Conservation (phyloP, 2,113 vertebrate species). For the Callaeas wilsoni region DNA sequence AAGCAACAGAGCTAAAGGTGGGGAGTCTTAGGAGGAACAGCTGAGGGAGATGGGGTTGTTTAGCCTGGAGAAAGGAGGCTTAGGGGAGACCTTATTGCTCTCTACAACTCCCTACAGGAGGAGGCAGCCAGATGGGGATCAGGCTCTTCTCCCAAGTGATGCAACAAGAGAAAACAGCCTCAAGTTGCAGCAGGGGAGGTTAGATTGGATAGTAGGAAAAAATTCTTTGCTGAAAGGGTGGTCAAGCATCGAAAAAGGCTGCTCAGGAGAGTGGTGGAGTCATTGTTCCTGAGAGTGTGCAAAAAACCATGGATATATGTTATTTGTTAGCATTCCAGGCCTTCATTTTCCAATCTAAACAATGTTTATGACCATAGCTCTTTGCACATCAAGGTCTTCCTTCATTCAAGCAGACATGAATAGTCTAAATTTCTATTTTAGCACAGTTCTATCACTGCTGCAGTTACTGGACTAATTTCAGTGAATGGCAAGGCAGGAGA, state of each 20-base stretch:
- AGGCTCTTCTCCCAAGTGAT: neutral
- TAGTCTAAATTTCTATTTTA: neutral
- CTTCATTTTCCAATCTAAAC: neutral
- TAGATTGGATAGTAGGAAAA: neutral
- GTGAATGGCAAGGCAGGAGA: neutral
- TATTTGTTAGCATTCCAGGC: neutral
- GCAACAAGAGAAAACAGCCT: neutral
- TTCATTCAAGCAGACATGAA: neutral
- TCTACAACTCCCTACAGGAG: neutral
- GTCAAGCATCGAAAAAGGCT: neutral
- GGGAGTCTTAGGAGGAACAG: neutral
- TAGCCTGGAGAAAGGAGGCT: neutral
- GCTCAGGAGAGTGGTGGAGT: neutral
- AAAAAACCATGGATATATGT: neutral
- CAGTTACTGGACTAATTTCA: neutral
- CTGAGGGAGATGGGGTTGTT: neutral
- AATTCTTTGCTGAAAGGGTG: neutral
- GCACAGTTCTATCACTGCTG: neutral
- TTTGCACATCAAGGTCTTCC: neutral
- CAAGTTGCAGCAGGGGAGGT: neutral
- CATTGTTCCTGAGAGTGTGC: neutral
- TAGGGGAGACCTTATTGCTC: accelerated
- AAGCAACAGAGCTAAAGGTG: neutral
- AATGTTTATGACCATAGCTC: neutral
- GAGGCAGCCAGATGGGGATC: accelerated